phyloP scores from a whole-genome alignment of 2,113 vertebrate species.

The Platichthys stellatus region DNA sequence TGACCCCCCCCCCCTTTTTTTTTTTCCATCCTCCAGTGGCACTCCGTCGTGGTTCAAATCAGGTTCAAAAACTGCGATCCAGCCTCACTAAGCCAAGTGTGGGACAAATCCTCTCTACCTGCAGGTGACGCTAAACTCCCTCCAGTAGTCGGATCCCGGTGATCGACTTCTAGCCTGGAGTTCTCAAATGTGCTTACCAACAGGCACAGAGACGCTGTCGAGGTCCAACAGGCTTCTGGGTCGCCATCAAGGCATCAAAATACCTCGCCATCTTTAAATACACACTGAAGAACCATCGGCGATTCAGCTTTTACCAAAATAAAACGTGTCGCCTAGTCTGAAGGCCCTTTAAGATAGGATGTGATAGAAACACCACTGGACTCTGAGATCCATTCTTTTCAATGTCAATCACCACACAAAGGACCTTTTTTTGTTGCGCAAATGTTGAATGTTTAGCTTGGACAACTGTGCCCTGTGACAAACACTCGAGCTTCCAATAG shows the following conservation, averaged over 20 bases:
- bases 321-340: background rate
- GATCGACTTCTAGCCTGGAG: slow-evolving; percentile 54
- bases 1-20: slow-evolving; percentile 15
- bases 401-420: background rate
- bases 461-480: background rate
- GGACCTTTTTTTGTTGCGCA: background rate
- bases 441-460: background rate
- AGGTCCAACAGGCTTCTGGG: slow-evolving; percentile 28
- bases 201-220: too few species aligned
- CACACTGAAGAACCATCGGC: background rate
- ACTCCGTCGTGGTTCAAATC: slow-evolving; percentile 12
- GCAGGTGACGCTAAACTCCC: slow-evolving; percentile 53
- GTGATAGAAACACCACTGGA: too few species aligned
- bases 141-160: slow-evolving; percentile 48
- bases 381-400: too few species aligned
- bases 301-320: background rate
- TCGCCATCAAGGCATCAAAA: slow-evolving; percentile 20
- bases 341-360: background rate
- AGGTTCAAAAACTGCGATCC: slow-evolving; percentile 8
- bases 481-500: background rate
- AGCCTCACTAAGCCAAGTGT: slow-evolving; percentile 26
- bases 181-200: slow-evolving; percentile 37
- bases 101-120: slow-evolving; percentile 33
- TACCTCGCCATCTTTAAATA: slow-evolving; percentile 17
- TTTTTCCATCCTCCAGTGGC: slow-evolving; percentile 11